Percentiles rank a stretch among this genome's conserved stretches.
Evolutionary conservation across 2,888 invertebrate species (phyloP).

Genomic region (Caenorhabditis drosophilae): DNA sequence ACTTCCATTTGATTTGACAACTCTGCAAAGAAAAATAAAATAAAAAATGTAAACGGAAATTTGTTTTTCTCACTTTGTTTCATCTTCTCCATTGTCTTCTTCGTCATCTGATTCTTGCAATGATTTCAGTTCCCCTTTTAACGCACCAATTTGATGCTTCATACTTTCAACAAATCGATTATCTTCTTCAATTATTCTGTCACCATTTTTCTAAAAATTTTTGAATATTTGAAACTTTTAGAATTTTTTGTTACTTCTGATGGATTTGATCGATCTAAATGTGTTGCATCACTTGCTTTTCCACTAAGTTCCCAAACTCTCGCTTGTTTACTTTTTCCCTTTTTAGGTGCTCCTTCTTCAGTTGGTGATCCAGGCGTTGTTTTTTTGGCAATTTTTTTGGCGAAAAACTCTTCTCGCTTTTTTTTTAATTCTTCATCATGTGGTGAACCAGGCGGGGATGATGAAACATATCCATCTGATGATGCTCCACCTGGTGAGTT

Average conservation of each 20-base stretch:
- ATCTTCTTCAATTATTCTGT: conserved; percentile 20
- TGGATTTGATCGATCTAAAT: conserved; percentile 11
- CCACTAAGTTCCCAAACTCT: conserved; percentile 63
- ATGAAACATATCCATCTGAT: conserved; percentile 21
- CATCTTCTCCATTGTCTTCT: conserved; percentile 46
- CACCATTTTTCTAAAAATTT: conserved; percentile 46
- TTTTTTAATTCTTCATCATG: conserved; percentile 77
- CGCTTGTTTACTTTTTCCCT: conserved; percentile 48
- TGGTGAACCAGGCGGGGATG: conserved; percentile 70
- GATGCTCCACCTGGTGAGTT: conserved; percentile 10
- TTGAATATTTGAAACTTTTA: conserved; percentile 3
- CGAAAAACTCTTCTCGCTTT: conserved; percentile 80
- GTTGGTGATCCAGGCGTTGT: conserved; percentile 11
- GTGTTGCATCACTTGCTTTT: conserved; percentile 43
- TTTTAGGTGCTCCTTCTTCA: conserved; percentile 13
- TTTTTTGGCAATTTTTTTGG: conserved; percentile 26
- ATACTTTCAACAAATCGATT: conserved; percentile 28
- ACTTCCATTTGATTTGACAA: conserved; percentile 49
- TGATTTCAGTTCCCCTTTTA: conserved; percentile 70
- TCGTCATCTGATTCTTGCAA: conserved; percentile 70
- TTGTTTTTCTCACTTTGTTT: neutral
- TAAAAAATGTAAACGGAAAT: neutral
- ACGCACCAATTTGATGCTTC: conserved; percentile 69
- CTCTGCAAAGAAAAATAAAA: conserved; percentile 25
- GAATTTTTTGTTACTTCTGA: conserved; percentile 12